Conservation (phyloP, 1,140 invertebrate genomes). For the Cotesia vestalis region DNA sequence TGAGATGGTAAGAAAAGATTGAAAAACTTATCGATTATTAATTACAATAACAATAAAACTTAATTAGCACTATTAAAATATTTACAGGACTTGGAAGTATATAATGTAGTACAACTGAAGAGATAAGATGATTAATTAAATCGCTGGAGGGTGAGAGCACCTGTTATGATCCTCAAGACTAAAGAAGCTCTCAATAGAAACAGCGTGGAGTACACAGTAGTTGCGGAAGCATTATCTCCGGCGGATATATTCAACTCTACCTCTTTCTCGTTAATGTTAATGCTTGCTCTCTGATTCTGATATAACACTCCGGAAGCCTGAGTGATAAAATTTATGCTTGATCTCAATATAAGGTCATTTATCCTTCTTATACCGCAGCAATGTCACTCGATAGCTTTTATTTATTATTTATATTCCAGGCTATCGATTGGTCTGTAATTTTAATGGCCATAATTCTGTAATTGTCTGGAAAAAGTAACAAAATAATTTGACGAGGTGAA, state of each 20-base stretch:
- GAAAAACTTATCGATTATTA: too few relatives aligned
- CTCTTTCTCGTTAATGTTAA: not conserved
- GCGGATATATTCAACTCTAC: not conserved
- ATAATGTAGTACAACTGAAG: not conserved
- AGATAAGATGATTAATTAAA: not conserved
- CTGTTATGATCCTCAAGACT: conserved; percentile 53
- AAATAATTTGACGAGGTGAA: not conserved
- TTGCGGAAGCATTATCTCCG: conserved; percentile 12
- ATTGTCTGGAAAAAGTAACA: too few relatives aligned
- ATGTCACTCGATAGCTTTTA: not conserved
- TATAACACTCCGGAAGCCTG: conserved; percentile 2
- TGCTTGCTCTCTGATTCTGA: not conserved
- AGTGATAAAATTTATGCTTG: not conserved
- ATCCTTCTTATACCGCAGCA: not conserved
- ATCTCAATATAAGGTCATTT: not conserved
- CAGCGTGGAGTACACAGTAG: not conserved
- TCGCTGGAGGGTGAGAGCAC: conserved; percentile 43
- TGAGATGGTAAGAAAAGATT: too few relatives aligned
- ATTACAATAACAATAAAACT: too few relatives aligned
- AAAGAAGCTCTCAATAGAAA: conserved; percentile 33
- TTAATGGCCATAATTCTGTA: too few relatives aligned
- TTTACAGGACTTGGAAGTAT: too few relatives aligned
- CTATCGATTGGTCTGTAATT: too few relatives aligned
- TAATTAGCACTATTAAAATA: too few relatives aligned
- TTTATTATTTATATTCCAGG: conserved; percentile 17